Evolutionary conservation across 2,888 invertebrate genomes (phyloP), one percentile per base, ranked within the genome.

Genomic region (Nipponacmea schrenckii): DNA sequence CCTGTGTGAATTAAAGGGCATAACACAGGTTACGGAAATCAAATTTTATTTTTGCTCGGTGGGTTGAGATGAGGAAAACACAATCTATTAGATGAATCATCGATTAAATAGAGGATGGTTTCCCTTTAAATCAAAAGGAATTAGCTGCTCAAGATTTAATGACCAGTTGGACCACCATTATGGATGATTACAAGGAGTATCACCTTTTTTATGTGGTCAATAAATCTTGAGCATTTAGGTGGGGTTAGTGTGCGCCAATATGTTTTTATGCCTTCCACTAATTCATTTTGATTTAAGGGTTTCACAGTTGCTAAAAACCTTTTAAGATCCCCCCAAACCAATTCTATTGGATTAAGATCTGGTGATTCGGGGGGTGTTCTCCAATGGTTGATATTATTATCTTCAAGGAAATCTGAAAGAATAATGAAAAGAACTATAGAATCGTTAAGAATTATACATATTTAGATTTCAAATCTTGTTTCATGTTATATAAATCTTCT

Each of bases 291-390:
- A 0, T 45, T 69, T 45, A 15, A 44, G 0, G 69, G 69, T 8
- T 64, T 64, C 15, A 62, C 27, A 17, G 44, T 63, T 2, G 26
- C 17, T 8, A 69, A 62, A 69, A 46, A 15, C 12, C 69, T 63
- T 7, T 69, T 69, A 0, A 69, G 27, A 62, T 63, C 63, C 1
- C 63, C 63, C 69, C 69, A 69, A 2, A 64, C 46, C 64, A 64
- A 45, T 24, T 69, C 64, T 2, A 69, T 69, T 0, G 69, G 64
- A n/a, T 69, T 69, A 0, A 69, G 46, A 27, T 69, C 69, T 8
- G 45, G 46, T 14, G 63, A 63, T 12, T 69, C 64, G 24, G 48
- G 7, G 3, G 15, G 48, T n/a, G 3, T 17, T 48, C 17, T 15
- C 0, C 48, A 15, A 15, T n/a, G n/a, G 48, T 48, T 15, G 48